A percentile compares a stretch with the other conserved stretches of the same genome.
phyloP scores from a whole-genome alignment of 2,113 vertebrate species.

The Chelonoidis abingdonii region DNA sequence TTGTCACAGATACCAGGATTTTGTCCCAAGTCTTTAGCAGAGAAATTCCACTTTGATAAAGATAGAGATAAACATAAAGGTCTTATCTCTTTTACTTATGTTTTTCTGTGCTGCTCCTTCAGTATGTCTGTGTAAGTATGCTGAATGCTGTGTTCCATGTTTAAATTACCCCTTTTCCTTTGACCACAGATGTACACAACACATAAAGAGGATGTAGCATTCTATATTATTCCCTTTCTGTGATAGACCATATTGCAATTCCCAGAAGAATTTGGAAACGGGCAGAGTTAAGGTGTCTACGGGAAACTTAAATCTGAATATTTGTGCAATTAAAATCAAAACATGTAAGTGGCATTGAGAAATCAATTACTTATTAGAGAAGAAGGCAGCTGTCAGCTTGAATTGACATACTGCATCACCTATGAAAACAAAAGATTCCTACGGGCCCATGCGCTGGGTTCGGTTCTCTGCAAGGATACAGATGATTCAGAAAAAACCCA shows the following conservation, averaged over 20 bases:
- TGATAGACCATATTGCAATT: background rate
- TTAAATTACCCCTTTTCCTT: background rate
- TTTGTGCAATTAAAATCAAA: background rate
- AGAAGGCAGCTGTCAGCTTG: background rate
- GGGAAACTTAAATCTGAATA: background rate
- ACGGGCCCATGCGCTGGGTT: no score
- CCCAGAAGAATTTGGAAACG: background rate
- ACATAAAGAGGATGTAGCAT: background rate
- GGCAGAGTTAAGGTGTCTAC: background rate
- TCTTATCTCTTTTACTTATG: background rate
- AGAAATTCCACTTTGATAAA: background rate
- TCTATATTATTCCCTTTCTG: background rate
- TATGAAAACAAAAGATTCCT: background rate
- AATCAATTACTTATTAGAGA: background rate
- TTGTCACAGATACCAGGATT: background rate
- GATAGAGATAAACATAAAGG: background rate
- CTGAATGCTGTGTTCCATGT: background rate
- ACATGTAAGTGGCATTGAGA: background rate
- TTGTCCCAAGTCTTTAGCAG: background rate
- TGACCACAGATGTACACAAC: background rate
- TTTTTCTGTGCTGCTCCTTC: background rate
- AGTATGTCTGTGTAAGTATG: background rate
- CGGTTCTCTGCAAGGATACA: no score
- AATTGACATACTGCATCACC: background rate
- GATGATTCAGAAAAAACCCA: no score